Conservation (phyloP, 2,113 vertebrate species). For the Tenebrosternarchus preto region DNA sequence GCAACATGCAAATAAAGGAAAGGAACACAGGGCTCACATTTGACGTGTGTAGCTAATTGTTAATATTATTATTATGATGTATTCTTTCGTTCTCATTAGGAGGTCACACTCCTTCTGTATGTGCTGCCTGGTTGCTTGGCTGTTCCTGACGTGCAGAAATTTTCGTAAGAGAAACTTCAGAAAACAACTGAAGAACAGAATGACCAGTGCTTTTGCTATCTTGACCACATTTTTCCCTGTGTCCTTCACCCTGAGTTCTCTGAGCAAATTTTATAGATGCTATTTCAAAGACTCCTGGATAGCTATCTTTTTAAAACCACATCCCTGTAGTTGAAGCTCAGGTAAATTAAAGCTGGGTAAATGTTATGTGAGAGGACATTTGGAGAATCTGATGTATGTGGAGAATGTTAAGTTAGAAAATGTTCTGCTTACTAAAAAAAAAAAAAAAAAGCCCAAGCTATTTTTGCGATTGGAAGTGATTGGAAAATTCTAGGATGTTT, state of each 20-base stretch:
- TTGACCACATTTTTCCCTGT: neutral
- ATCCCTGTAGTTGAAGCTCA: conserved; percentile 7
- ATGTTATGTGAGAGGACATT: neutral
- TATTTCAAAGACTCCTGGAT: conserved; percentile 34
- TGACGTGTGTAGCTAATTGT: conserved; percentile 50
- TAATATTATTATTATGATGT: conserved; percentile 53
- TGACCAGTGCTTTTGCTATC: neutral
- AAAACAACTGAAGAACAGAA: neutral
- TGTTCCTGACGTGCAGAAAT: conserved; percentile 9
- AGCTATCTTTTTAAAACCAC: conserved; percentile 30
- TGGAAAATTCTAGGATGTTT: no score
- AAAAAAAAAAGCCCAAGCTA: no score
- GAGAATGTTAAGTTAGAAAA: neutral
- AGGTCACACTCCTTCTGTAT: conserved; percentile 32
- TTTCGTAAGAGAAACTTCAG: conserved; percentile 6
- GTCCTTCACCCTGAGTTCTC: conserved; percentile 37
- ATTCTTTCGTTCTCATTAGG: conserved; percentile 40
- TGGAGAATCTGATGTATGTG: neutral
- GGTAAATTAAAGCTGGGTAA: no score
- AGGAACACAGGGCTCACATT: conserved; percentile 54
- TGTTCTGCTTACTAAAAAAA: no score
- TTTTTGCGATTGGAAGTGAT: no score
- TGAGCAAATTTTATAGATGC: conserved; percentile 26
- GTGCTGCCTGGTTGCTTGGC: conserved; percentile 33
- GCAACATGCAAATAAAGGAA: conserved; percentile 89